phyloP scores from a whole-genome alignment of 2,113 vertebrate species.

The Clarias magur region DNA sequence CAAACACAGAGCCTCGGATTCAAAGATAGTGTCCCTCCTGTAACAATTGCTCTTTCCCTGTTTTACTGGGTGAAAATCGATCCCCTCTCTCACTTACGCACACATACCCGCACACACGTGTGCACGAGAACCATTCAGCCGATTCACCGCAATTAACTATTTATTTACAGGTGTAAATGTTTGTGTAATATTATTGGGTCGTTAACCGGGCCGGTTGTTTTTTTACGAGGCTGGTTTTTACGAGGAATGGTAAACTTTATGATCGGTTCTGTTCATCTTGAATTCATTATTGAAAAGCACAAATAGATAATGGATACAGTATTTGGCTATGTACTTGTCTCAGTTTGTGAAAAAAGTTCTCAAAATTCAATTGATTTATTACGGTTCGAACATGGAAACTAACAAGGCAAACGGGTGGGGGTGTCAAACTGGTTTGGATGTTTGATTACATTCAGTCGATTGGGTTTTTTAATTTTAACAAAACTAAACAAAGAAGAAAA shows the following conservation, averaged over 20 bases:
- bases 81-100: background rate
- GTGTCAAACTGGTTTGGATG: background rate
- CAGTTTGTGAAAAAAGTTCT: background rate
- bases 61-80: conserved; percentile 3
- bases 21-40: background rate
- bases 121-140: too few relatives aligned
- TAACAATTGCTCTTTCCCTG: background rate
- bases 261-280: background rate
- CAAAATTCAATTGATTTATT: background rate
- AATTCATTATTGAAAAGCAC: background rate
- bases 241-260: background rate
- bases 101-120: background rate
- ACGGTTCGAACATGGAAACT: background rate
- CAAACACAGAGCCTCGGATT: conserved; percentile 20
- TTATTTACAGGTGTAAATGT: conserved; percentile 1
- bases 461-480: background rate
- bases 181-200: background rate
- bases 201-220: background rate
- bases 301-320: background rate
- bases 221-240: background rate
- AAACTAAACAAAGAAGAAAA: background rate
- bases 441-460: background rate
- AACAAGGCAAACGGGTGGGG: background rate
- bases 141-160: background rate
- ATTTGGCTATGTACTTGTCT: background rate